Percentiles rank a stretch among this genome's conserved stretches.
phyloP scores from a whole-genome alignment of 2,797 vertebrate genomes.

The Cynopterus sphinx region DNA sequence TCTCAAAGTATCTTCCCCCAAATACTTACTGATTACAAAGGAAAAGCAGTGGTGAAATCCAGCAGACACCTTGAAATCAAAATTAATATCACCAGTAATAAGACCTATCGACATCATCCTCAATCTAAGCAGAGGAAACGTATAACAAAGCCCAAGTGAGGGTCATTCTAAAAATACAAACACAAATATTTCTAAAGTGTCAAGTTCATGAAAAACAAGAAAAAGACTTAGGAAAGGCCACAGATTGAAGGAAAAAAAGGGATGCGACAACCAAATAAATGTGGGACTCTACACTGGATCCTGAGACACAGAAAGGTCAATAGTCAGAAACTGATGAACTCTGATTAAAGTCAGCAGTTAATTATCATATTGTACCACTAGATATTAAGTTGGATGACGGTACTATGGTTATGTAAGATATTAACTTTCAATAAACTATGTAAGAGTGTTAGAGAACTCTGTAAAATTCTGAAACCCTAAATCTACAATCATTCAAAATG shows the following conservation, averaged over 20 bases:
- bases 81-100: neutral
- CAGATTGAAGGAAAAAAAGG: neutral
- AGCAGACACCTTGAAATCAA: neutral
- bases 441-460: neutral
- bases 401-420: neutral
- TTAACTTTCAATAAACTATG: neutral
- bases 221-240: neutral
- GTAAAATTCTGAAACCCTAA: neutral
- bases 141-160: neutral
- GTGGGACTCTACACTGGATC: neutral
- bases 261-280: neutral
- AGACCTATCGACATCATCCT: neutral
- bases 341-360: neutral
- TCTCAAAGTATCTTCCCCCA: neutral
- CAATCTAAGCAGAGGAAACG: neutral
- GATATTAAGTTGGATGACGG: neutral
- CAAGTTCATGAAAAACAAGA: no score
- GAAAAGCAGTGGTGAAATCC: neutral
- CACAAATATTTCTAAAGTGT: neutral
- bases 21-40: neutral
- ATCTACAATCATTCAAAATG: neutral
- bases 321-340: neutral
- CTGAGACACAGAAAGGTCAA: neutral
- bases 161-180: neutral
- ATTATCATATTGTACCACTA: neutral